phyloP scores from a whole-genome alignment of 1,140 invertebrate genomes.

The Eurosta solidaginis region DNA sequence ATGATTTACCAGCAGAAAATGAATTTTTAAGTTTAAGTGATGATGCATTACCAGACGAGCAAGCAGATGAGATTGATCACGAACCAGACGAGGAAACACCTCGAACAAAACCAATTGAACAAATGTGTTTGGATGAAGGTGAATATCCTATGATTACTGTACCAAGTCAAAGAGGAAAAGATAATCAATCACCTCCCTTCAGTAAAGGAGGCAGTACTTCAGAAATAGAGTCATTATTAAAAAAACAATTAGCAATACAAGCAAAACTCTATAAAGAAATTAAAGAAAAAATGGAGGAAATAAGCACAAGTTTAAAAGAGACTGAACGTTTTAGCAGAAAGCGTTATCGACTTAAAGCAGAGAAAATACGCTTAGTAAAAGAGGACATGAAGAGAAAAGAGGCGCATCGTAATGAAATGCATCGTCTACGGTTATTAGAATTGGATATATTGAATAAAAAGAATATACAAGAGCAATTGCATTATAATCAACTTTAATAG shows the following conservation, averaged over 20 bases:
- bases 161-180: neutral
- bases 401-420: neutral
- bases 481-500: neutral
- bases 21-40: too few relatives aligned
- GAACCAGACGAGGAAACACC: neutral
- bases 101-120: neutral
- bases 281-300: slow-evolving; percentile 14
- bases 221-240: neutral
- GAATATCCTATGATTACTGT: slow-evolving; percentile 3
- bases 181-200: neutral
- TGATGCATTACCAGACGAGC: too few relatives aligned
- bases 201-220: neutral
- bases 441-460: neutral
- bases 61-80: too few relatives aligned
- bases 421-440: neutral
- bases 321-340: neutral
- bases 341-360: neutral
- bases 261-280: slow-evolving; percentile 13
- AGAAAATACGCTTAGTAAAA: neutral
- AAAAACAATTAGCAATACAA: neutral
- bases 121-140: neutral
- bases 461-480: neutral
- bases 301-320: neutral
- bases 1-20: neutral
- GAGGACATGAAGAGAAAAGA: neutral